These are phyloP conservation scores for Slavum lentiscoides DNA, from an alignment of 2,888 invertebrate species.

Conservation along the genomic window DNA sequence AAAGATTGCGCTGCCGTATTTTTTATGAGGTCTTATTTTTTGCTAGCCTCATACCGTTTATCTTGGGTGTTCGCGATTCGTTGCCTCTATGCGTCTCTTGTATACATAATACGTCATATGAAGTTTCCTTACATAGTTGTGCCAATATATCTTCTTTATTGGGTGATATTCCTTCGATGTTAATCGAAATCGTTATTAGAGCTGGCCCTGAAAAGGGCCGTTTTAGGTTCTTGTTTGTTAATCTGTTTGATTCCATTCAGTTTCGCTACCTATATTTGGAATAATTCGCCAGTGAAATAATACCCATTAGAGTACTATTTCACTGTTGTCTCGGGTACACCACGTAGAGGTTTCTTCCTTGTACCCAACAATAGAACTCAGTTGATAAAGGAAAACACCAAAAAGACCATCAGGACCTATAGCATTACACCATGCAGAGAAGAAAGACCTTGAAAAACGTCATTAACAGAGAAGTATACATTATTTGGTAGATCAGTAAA, in stretches of 20 bases:
- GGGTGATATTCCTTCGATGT: not conserved
- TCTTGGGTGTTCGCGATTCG: too few relatives aligned
- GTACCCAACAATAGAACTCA: not conserved
- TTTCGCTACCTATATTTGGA: not conserved
- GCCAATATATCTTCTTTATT: conserved; percentile 26
- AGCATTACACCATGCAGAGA: too few relatives aligned
- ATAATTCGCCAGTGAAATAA: not conserved
- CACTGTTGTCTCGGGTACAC: conserved; percentile 4
- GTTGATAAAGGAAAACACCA: too few relatives aligned
- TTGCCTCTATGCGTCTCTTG: too few relatives aligned
- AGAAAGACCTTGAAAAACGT: too few relatives aligned
- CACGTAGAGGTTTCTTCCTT: conserved; percentile 7
- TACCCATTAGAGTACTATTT: not conserved
- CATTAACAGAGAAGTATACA: too few relatives aligned
- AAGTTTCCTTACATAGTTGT: not conserved
- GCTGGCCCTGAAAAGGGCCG: not conserved
- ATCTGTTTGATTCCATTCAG: not conserved
- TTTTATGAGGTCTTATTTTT: too few relatives aligned
- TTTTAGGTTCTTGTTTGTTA: not conserved
- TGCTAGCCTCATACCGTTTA: too few relatives aligned
- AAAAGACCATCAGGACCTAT: too few relatives aligned
- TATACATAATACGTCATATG: too few relatives aligned
- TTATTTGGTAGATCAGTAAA: too few relatives aligned
- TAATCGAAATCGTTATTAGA: not conserved
- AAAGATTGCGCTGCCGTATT: too few relatives aligned